A percentile compares a stretch with the other conserved stretches of the same genome.
Conservation (phyloP, 2,888 invertebrate species). For the Acrobasis consociella region DNA sequence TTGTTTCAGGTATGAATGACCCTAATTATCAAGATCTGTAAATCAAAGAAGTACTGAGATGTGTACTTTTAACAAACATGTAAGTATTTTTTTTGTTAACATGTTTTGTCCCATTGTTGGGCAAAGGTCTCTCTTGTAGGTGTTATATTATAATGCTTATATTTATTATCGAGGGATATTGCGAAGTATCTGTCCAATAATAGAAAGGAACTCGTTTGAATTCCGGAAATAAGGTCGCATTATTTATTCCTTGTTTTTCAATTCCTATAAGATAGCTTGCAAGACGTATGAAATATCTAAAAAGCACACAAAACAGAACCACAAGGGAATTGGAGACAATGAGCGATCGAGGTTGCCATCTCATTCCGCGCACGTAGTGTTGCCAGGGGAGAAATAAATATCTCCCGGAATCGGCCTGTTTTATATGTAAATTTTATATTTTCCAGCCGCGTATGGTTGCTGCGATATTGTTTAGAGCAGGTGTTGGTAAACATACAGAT, state of each 20-base stretch:
- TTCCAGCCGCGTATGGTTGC: slow-evolving; percentile 53
- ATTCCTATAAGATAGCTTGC: background rate
- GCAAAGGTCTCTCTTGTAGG: too few relatives aligned
- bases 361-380: slow-evolving; percentile 71
- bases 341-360: slow-evolving; percentile 48
- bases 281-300: slow-evolving; percentile 8
- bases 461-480: slow-evolving; percentile 71
- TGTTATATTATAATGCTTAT: too few relatives aligned
- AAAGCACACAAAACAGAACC: slow-evolving; percentile 36
- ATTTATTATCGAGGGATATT: too few relatives aligned
- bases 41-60: too few relatives aligned
- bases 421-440: slow-evolving; percentile 77
- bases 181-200: too few relatives aligned
- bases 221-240: too few relatives aligned
- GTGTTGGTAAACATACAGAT: slow-evolving; percentile 40
- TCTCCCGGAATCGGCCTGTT: slow-evolving; percentile 65
- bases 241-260: background rate
- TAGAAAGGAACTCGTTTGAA: too few relatives aligned
- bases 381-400: slow-evolving; percentile 76
- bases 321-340: slow-evolving; percentile 36
- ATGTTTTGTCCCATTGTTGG: too few relatives aligned
- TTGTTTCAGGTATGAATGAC: too few relatives aligned
- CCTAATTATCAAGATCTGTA: too few relatives aligned
- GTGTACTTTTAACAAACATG: too few relatives aligned
- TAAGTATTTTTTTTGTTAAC: too few relatives aligned